phyloP scores from a whole-genome alignment of 2,113 vertebrate species.

The Meles meles region DNA sequence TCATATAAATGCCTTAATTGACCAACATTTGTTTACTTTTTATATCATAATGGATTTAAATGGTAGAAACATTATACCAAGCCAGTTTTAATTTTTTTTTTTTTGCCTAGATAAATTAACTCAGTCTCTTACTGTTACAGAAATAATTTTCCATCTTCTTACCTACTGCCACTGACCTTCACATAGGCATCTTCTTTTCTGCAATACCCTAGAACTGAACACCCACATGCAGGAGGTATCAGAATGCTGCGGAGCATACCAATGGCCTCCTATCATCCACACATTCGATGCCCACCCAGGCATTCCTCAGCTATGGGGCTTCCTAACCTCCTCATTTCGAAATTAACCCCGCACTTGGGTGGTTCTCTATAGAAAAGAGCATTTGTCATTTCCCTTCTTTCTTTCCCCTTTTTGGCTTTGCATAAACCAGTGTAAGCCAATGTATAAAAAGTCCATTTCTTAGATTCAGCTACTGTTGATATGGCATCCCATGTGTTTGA shows the following conservation, averaged over 20 bases:
- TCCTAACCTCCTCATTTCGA: not conserved
- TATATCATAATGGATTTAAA: not conserved
- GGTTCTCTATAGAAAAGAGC: not conserved
- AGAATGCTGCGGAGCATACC: fast-evolving
- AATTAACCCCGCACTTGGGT: not conserved
- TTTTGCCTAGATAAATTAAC: not conserved
- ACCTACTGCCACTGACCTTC: not conserved
- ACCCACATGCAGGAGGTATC: not conserved
- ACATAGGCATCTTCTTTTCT: not conserved
- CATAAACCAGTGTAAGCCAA: not conserved
- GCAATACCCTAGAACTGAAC: not conserved
- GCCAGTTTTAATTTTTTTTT: not conserved
- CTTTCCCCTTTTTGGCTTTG: not conserved
- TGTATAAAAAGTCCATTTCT: not conserved
- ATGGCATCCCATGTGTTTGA: not conserved
- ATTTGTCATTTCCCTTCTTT: not conserved
- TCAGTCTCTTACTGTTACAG: not conserved
- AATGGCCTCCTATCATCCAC: not conserved
- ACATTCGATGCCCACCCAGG: not conserved
- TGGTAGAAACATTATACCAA: not conserved
- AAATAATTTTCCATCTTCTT: not conserved
- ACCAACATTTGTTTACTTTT: not conserved
- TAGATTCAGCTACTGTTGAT: not conserved
- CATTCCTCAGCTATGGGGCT: not conserved
- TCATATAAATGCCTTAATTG: not conserved